These are phyloP conservation scores for Diadophis punctatus DNA, from an alignment of 2,113 vertebrate genomes.

Conservation along the genomic window DNA sequence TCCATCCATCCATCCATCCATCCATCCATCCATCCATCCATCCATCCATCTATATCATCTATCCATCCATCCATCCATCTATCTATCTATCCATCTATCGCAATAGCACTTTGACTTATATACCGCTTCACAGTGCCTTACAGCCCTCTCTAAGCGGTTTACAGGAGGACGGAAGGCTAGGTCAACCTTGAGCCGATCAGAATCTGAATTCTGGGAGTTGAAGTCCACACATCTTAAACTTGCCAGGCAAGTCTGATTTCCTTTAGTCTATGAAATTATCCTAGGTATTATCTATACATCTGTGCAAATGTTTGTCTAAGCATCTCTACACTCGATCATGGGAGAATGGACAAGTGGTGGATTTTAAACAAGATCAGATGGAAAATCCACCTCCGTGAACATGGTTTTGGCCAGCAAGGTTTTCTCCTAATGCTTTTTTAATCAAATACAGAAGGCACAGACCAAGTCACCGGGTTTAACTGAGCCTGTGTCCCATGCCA, in stretches of 20 bases:
- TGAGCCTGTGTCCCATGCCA: background rate
- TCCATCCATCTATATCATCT: too few species aligned
- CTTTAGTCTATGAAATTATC: background rate
- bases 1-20: too few species aligned
- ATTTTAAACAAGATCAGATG: background rate
- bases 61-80: too few species aligned
- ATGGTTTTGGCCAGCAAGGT: background rate
- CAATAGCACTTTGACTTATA: too few species aligned
- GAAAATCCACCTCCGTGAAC: background rate
- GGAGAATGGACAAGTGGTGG: background rate
- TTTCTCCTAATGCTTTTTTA: background rate
- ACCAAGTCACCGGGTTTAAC: background rate
- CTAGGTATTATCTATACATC: background rate
- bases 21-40: too few species aligned
- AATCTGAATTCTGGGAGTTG: too few species aligned
- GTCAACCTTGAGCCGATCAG: too few species aligned
- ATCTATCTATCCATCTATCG: too few species aligned
- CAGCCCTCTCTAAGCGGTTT: too few species aligned
- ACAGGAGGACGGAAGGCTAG: too few species aligned
- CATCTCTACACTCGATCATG: background rate
- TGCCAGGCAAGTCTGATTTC: background rate
- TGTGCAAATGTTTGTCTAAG: background rate
- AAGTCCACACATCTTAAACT: too few species aligned
- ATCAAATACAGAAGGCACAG: background rate
- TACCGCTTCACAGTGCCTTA: too few species aligned